Evolutionary conservation across 1,140 invertebrate species (phyloP), one percentile per base, ranked within the genome.

Genomic region (Andricus grossulariae): DNA sequence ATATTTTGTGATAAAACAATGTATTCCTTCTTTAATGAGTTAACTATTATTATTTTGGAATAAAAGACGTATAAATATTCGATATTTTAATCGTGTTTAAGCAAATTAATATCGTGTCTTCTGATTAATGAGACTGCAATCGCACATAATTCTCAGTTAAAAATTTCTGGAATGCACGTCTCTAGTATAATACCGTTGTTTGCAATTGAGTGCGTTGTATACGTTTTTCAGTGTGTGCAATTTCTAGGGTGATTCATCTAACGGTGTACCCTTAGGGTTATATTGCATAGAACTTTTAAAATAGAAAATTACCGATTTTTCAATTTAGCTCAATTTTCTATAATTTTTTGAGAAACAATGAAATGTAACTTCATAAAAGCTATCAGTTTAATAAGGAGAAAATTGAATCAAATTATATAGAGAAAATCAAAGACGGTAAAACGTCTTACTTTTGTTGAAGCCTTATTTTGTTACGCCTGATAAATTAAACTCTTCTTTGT

Each of bases 181-280:
- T 32, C 12, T 54, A 54, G 51, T 54, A 66, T 66, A 66, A 66
- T 66, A 66, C 60, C 60, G 60, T 66, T 66, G 60, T 66, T 8
- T 66, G 60, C 60, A 66, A 66, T 66, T 16, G 60, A 66, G 60
- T 66, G 60, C 15, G 60, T 45, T 66, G 60, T 66, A 66, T 39
- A 25, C 39, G 32, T 66, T 66, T 66, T 32, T 10, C 25, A n/a
- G 32, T 39, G 25, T 25, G 18, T 16, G 19, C 19, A 8, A 32
- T 32, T 32, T 32, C 32, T 32, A 39, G 13, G 39, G 25, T 66
- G 25, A 66, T 66, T 66, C 45, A 66, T 39, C 60, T 66, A 66
- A 66, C 60, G 60, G 60, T 66, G 25, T 32, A 25, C 25, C 57
- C 57, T 39, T 66, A 32, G 25, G 21, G 57, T 66, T 66, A 66